These are phyloP conservation scores for Zalophus californianus DNA, from an alignment of 2,797 vertebrate genomes.

Conservation along the genomic window DNA sequence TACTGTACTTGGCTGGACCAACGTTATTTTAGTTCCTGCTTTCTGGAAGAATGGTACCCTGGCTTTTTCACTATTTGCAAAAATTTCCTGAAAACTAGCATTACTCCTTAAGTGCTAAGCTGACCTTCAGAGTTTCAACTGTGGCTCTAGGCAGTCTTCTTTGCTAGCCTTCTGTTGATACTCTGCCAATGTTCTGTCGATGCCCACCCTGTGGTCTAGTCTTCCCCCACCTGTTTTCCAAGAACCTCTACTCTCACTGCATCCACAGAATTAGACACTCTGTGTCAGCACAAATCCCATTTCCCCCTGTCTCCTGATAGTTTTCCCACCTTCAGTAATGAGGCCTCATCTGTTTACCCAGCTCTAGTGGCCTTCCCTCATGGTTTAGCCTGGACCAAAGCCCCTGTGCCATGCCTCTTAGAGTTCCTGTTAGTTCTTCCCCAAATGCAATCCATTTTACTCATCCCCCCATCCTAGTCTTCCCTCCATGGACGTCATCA, in stretches of 20 bases:
- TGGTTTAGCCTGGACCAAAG: slow-evolving; percentile 54
- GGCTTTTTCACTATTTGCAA: slow-evolving; percentile 44
- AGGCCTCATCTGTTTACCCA: slow-evolving; percentile 57
- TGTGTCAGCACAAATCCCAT: slow-evolving; percentile 15
- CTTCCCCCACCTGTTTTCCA: neutral
- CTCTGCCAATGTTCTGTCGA: neutral
- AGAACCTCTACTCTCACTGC: neutral
- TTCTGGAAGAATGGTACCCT: slow-evolving; percentile 21
- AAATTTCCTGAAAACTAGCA: slow-evolving; percentile 46
- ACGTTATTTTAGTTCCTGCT: neutral
- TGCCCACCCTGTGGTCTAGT: neutral
- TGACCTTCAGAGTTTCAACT: slow-evolving; percentile 11
- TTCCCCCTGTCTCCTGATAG: neutral
- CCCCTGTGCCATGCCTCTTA: neutral
- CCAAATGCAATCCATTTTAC: slow-evolving; percentile 40
- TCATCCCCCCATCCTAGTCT: neutral
- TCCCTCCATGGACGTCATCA: neutral
- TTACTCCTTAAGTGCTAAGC: neutral
- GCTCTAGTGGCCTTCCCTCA: slow-evolving; percentile 47
- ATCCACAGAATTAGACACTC: neutral
- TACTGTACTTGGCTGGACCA: neutral
- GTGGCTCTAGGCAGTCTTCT: neutral
- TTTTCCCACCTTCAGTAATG: slow-evolving; percentile 43
- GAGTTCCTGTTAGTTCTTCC: slow-evolving; percentile 41
- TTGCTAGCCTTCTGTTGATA: neutral